These are phyloP conservation scores for Ceriagrion tenellum DNA, from an alignment of 2,888 invertebrate genomes.

Conservation along the genomic window DNA sequence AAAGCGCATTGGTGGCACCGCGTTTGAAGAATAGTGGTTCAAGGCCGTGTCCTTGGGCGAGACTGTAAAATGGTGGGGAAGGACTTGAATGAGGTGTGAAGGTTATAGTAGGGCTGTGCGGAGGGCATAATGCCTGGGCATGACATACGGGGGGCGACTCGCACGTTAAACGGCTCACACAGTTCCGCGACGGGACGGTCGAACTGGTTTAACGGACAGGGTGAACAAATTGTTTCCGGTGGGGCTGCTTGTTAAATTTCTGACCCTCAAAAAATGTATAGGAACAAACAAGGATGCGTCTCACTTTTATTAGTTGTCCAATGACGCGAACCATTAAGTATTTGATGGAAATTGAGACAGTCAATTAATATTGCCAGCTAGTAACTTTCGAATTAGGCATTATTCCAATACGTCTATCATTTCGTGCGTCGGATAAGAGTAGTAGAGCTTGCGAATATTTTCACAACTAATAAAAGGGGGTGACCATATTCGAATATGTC, in stretches of 20 bases:
- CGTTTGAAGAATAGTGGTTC: neutral
- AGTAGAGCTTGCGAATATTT: no score
- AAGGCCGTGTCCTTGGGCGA: conserved; percentile 34
- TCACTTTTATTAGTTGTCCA: no score
- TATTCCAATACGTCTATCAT: no score
- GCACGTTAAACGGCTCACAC: neutral
- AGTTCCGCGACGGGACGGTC: neutral
- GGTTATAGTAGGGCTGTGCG: neutral
- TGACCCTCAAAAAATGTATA: no score
- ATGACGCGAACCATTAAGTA: no score
- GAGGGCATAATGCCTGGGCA: neutral
- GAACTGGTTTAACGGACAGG: neutral
- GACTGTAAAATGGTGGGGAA: neutral
- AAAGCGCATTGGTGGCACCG: neutral
- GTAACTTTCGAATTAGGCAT: no score
- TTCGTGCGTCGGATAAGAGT: no score
- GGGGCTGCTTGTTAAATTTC: neutral
- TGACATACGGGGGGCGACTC: neutral
- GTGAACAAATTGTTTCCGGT: neutral
- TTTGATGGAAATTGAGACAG: no score
- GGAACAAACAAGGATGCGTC: no score
- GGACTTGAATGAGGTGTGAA: neutral
- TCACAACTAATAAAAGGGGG: no score
- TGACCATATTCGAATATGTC: no score
- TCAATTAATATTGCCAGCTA: no score